phyloP scores from a whole-genome alignment of 1,140 invertebrate genomes.

The Campoletis sonorensis region DNA sequence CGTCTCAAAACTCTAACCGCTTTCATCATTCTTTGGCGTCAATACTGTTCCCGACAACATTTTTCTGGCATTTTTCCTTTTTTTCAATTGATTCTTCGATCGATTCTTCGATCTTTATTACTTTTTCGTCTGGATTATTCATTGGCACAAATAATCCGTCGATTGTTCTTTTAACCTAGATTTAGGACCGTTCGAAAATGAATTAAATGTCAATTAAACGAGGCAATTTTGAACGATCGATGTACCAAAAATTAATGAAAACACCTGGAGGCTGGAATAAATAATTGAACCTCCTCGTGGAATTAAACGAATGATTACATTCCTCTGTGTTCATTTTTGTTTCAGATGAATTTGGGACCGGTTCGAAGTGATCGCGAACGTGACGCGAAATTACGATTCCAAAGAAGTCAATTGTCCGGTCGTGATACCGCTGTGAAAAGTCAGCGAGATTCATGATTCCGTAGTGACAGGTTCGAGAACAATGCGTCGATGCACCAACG shows the following conservation, averaged over 20 bases:
- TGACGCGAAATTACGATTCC: constrained; percentile 32
- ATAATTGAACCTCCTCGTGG: no score
- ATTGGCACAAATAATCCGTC: no score
- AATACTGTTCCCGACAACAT: not conserved
- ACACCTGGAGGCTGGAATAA: no score
- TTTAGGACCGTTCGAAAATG: not conserved
- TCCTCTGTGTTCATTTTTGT: not conserved
- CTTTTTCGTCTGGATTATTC: no score
- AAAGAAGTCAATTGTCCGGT: constrained; percentile 26
- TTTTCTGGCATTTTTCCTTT: constrained; percentile 11
- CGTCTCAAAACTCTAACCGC: not conserved
- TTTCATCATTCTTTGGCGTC: not conserved
- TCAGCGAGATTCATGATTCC: not conserved
- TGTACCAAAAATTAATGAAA: no score
- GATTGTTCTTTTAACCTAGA: no score
- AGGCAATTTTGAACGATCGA: no score
- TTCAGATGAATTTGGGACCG: constrained; percentile 36
- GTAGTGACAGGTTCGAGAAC: not conserved
- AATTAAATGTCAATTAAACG: not conserved
- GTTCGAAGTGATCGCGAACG: constrained; percentile 31
- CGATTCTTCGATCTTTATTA: no score
- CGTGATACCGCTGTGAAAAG: not conserved
- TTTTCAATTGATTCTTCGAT: not conserved
- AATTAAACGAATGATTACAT: no score
- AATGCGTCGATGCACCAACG: not conserved